Evolutionary conservation across 2,888 invertebrate species (phyloP), one percentile per base, ranked within the genome.

Genomic region (Vanessa cardui): DNA sequence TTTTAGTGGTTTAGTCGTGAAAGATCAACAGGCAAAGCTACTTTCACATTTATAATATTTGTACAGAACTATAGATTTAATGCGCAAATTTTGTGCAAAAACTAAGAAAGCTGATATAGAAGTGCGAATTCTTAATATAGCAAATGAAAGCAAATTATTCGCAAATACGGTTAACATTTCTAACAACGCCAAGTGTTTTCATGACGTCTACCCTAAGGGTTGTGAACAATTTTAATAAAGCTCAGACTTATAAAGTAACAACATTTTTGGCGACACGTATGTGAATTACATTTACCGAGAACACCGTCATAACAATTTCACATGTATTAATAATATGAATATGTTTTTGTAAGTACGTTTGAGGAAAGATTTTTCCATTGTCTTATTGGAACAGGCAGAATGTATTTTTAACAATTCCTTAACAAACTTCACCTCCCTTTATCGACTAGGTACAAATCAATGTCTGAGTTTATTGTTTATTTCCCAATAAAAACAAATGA

Each of bases 31-130:
- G n/a, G n/a, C n/a, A n/a, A n/a, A n/a, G n/a, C n/a, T n/a, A n/a
- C n/a, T n/a, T n/a, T n/a, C n/a, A n/a, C n/a, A n/a, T n/a, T n/a
- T n/a, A n/a, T n/a, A n/a, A n/a, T n/a, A n/a, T n/a, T n/a, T n/a
- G n/a, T n/a, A n/a, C n/a, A n/a, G n/a, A n/a, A n/a, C n/a, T n/a
- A n/a, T n/a, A n/a, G n/a, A n/a, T n/a, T n/a, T n/a, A n/a, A n/a
- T n/a, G 5, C 26, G 4, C 2, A 5, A 26, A 26, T 26, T 5
- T 26, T 26, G 26, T 26, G 5, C 26, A 5, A 69, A 70, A 68
- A 71, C 21, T 64, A 70, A 69, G 65, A 72, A 72, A 63, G 58
- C 66, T 71, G 60, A 68, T 66, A 70, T 66, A 66, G 67, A 73
- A 72, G 67, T 72, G 72, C 66, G 66, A 70, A 72, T 64, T 50